Conservation (phyloP, 2,113 vertebrate genomes). For the Microcebus griseorufus region DNA sequence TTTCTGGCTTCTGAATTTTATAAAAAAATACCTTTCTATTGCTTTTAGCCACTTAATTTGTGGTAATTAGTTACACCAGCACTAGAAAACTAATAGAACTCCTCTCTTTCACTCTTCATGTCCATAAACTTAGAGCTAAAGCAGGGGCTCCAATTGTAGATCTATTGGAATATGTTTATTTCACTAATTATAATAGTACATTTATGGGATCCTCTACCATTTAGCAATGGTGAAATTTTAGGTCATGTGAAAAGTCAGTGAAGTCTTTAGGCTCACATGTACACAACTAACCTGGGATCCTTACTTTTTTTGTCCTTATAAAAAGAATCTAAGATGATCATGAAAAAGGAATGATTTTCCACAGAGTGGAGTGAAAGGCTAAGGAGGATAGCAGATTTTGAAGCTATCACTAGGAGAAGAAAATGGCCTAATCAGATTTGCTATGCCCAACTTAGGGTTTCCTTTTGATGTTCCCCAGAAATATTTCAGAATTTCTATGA, state of each 20-base stretch:
- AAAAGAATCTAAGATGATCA: neutral
- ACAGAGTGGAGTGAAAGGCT: neutral
- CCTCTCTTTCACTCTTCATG: neutral
- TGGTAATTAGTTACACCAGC: neutral
- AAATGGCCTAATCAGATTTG: neutral
- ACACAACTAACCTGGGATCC: neutral
- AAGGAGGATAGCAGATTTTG: neutral
- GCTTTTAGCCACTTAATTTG: neutral
- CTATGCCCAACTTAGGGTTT: neutral
- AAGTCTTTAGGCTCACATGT: neutral
- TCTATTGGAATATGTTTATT: neutral
- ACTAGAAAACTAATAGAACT: neutral
- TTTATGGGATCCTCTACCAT: neutral
- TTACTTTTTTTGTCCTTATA: neutral
- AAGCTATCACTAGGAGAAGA: neutral
- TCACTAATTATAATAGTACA: neutral
- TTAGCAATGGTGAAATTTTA: neutral
- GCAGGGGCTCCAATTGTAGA: neutral
- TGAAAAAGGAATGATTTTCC: neutral
- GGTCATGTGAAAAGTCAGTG: neutral
- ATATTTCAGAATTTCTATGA: neutral
- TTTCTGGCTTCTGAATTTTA: neutral
- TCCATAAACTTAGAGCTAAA: neutral
- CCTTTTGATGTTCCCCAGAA: neutral
- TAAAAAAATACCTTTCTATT: neutral